A percentile compares a stretch with the other conserved stretches of the same genome.
These are phyloP conservation scores for Drosophila saltans DNA, from an alignment of 1,140 invertebrate genomes.

Conservation along the genomic window DNA sequence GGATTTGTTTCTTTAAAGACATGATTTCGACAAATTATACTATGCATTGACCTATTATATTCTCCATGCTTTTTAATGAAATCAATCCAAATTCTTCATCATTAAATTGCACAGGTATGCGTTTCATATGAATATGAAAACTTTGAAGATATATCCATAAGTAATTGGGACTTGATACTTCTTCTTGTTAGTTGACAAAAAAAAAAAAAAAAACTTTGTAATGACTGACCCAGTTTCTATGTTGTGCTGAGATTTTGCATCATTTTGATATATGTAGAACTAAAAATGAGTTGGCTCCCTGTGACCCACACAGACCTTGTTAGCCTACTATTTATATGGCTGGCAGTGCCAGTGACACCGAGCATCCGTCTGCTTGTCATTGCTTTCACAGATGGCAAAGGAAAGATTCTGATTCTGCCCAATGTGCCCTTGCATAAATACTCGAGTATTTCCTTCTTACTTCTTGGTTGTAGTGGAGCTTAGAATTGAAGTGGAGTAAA, in stretches of 20 bases:
- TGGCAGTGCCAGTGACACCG: slow-evolving; percentile 1
- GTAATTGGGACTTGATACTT: slow-evolving; percentile 4
- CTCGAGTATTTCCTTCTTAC: slow-evolving; percentile 8
- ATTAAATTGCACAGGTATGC: neutral
- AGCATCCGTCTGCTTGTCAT: neutral
- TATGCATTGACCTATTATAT: neutral
- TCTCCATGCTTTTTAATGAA: neutral
- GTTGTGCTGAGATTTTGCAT: neutral
- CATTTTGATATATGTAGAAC: neutral
- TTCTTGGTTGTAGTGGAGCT: neutral
- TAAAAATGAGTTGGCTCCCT: neutral
- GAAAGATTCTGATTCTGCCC: neutral
- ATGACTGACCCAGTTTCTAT: slow-evolving; percentile 3
- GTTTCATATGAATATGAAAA: neutral
- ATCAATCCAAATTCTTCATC: neutral
- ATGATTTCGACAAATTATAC: neutral
- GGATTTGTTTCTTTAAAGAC: slow-evolving; percentile 2
- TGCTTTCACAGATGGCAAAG: slow-evolving; percentile 7
- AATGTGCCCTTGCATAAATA: slow-evolving; percentile 13
- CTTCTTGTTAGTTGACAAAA: neutral
- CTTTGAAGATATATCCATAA: neutral
- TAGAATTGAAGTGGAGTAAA: neutral
- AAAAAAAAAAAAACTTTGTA: neutral
- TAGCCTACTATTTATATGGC: neutral
- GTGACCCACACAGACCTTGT: slow-evolving; percentile 2